Evolutionary conservation across 1,140 invertebrate genomes (phyloP), one percentile per base, ranked within the genome.

Genomic region (Heliothis subflexa): DNA sequence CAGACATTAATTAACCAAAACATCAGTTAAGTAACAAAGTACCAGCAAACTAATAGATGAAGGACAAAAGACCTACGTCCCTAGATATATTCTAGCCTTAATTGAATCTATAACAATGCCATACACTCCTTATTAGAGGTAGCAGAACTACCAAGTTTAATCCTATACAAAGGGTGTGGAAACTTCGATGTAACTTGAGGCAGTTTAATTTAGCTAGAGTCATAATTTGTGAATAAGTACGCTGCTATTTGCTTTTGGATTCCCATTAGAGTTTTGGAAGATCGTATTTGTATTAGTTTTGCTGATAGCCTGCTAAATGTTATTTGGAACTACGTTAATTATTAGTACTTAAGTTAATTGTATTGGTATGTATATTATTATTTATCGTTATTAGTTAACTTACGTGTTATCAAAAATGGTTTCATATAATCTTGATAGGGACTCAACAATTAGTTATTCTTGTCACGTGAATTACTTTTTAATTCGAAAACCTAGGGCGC

Each of bases 181-280:
- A 74, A 74, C 55, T 71, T 75, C n/a, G 80, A 81, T 78, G 81
- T 70, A 84, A 83, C 78, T 75, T 21, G 12, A 25, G 57, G 78
- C 47, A 78, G 80, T 85, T 85, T 83, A 85, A 84, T 84, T 86
- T 57, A 55, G 55, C n/a, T 66, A 45, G 77, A 77, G 83, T 83
- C 81, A 68, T 9, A 78, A 77, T 40, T 80, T 74, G 81, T 82
- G 84, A 84, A 85, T 86, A 83, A 5, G 16, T 10, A 74, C 76
- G 81, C 55, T 89, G 81, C 55, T 89, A 83, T 92, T 90, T 90
- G 85, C 21, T 78, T 82, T 80, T 79, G 62, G 73, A 89, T 90
- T 89, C 88, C 85, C 86, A 90, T 91, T 84, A 86, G 87, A 87
- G 87, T 89, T 91, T 85, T 82, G 45, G 14, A 40, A 40, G 33